Percentiles rank a stretch among this genome's conserved stretches.
Evolutionary conservation across 2,888 invertebrate species (phyloP).

Genomic region (Philereme transversata): DNA sequence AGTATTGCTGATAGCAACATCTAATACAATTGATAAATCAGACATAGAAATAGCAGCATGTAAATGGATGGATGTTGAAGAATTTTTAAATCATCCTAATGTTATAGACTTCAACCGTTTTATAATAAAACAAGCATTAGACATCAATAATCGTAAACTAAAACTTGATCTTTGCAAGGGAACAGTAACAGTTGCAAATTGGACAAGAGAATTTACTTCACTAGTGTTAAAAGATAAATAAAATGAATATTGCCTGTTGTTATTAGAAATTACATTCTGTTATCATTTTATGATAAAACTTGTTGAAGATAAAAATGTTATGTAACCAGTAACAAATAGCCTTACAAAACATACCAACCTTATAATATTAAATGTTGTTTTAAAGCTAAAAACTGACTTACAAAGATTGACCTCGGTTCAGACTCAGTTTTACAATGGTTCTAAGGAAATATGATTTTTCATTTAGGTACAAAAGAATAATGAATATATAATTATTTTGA

Average conservation of each 20-base stretch:
- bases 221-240: constrained; percentile 62
- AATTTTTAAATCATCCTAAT: constrained; percentile 88
- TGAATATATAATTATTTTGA: too few species aligned
- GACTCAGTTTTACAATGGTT: neutral
- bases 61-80: constrained; percentile 92
- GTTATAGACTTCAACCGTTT: constrained; percentile 89
- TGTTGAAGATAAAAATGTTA: neutral
- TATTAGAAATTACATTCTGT: constrained; percentile 1
- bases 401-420: neutral
- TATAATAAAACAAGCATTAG: constrained; percentile 86
- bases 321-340: neutral
- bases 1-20: constrained; percentile 87
- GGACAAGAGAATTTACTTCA: constrained; percentile 62
- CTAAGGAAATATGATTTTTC: neutral
- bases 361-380: neutral
- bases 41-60: constrained; percentile 90
- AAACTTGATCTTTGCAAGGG: constrained; percentile 83
- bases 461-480: too few species aligned
- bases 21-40: constrained; percentile 86
- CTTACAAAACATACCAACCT: neutral
- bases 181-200: constrained; percentile 56
- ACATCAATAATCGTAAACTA: constrained; percentile 85
- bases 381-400: too few species aligned
- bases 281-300: constrained; percentile 4
- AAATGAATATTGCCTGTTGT: constrained; percentile 14